phyloP scores from a whole-genome alignment of 2,888 invertebrate genomes.

The Coenonympha arcania region DNA sequence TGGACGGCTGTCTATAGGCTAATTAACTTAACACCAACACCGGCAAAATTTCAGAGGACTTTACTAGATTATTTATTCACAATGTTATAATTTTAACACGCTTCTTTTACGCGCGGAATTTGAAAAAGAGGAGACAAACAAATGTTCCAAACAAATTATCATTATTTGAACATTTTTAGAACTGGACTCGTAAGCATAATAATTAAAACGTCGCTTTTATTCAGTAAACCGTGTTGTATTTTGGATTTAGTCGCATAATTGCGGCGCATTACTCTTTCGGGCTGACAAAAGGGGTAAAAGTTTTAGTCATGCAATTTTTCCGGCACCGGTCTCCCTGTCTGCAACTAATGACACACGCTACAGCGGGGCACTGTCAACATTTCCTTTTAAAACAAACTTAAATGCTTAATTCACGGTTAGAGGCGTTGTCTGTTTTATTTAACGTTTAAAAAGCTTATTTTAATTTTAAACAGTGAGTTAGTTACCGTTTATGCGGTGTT shows the following conservation, averaged over 20 bases:
- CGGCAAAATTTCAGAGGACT: too few species aligned
- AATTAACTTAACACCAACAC: too few species aligned
- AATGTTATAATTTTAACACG: too few species aligned
- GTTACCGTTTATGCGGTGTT: too few species aligned
- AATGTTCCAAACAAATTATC: background rate
- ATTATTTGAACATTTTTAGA: background rate
- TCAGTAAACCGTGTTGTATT: slow-evolving; percentile 17
- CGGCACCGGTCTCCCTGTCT: slow-evolving; percentile 24
- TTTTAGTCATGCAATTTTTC: slow-evolving; percentile 28
- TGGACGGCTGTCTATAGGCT: too few species aligned
- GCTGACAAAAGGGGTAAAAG: slow-evolving; percentile 25
- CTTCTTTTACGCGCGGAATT: too few species aligned
- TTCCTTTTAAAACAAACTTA: slow-evolving; percentile 6
- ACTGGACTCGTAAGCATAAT: slow-evolving; percentile 1
- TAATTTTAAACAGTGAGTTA: too few species aligned
- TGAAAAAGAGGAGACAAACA: too few species aligned
- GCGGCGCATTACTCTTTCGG: slow-evolving; percentile 23
- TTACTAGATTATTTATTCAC: too few species aligned
- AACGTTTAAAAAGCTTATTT: too few species aligned
- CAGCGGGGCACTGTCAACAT: slow-evolving; percentile 4
- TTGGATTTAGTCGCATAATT: slow-evolving; percentile 24
- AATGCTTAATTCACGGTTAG: background rate
- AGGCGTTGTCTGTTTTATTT: background rate
- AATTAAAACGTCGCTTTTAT: slow-evolving; percentile 13
- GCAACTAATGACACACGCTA: slow-evolving; percentile 25